Conservation (phyloP, 2,797 vertebrate genomes). For the Dromococcyx pavoninus region DNA sequence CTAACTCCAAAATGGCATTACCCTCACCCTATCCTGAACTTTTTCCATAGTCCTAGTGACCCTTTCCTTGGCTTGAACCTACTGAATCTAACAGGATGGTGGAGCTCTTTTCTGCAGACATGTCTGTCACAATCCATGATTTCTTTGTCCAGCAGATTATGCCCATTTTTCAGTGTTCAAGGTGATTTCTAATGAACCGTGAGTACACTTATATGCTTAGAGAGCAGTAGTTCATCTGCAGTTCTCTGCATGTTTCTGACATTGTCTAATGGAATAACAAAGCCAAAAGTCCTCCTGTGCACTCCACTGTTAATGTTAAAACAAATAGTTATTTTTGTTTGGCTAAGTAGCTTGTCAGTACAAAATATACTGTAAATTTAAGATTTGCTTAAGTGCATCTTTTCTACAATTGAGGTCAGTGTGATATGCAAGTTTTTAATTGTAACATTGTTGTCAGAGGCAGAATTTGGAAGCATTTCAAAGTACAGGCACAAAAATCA, state of each 20-base stretch:
- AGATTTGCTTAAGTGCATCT: not conserved
- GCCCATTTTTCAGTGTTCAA: not conserved
- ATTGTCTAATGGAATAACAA: not conserved
- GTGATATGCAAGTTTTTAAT: not conserved
- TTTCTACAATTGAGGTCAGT: not conserved
- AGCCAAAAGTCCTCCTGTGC: not conserved
- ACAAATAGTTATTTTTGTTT: not conserved
- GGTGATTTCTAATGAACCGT: not conserved
- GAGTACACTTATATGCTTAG: not conserved
- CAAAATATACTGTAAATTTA: not conserved
- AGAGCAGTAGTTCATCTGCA: not conserved
- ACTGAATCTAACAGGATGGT: not conserved
- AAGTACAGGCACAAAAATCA: conserved; percentile 15
- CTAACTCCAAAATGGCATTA: not conserved
- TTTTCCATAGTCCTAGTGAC: not conserved
- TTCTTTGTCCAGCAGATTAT: not conserved
- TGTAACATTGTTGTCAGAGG: not conserved
- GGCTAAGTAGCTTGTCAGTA: not conserved
- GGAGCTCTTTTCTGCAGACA: not conserved
- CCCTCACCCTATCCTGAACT: not conserved
- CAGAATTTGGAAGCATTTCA: not conserved
- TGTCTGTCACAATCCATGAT: not conserved
- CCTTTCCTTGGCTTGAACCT: not conserved
- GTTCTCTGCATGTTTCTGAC: not conserved
- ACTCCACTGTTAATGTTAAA: not conserved